Base-by-base conservation (phyloP, 1,140 invertebrate genomes). In the Drosophila erecta region DNA sequence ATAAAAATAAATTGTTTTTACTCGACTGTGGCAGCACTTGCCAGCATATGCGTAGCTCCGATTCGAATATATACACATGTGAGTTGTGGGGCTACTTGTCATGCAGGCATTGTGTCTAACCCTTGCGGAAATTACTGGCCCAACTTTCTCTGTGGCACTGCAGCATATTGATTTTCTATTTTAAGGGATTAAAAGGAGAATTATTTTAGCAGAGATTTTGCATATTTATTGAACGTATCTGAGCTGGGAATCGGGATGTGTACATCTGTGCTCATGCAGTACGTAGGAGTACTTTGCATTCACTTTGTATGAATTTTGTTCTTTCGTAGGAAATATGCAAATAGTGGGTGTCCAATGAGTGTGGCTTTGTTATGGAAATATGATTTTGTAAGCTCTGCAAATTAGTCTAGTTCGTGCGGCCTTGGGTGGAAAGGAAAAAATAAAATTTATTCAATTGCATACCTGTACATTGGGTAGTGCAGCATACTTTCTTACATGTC, bases 1-100 rank as follows among this genome's bases (percentile, higher is more conserved):
- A 85, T 86, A 76, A 81, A 86, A 87, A 87, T 86, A 86, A 86
- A 87, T 86, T 87, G 83, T 86, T 86, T 87, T 78, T 72, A 22
- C 73, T 86, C 57, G 55, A 74, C 80, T 44, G 24, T 62, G 69
- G 69, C 69, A 78, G 74, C 81, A 85, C 81, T 85, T 81, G 77
- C 81, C 77, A 86, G 73, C 81, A 62, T 83, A 83, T 81, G 69
- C 59, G 76, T 53, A 69, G 35, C 47, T 41, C n/a, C 38, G 20
- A 50, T 50, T 44, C 40, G 40, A 8, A 53, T 56, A 38, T 17
- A 50, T 12, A 37, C 44, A 37, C 59, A 37, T 62, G 17, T 17
- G 3, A 12, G 24, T 38, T 65, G 46, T 56, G 43, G 14, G 40
- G 56, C 54, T 79, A 70, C 71, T 58, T 79, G 56, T 65, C 62